A percentile compares a stretch with the other conserved stretches of the same genome.
Conservation (phyloP, 1,140 invertebrate species). For the Cecropterus lyciades region DNA sequence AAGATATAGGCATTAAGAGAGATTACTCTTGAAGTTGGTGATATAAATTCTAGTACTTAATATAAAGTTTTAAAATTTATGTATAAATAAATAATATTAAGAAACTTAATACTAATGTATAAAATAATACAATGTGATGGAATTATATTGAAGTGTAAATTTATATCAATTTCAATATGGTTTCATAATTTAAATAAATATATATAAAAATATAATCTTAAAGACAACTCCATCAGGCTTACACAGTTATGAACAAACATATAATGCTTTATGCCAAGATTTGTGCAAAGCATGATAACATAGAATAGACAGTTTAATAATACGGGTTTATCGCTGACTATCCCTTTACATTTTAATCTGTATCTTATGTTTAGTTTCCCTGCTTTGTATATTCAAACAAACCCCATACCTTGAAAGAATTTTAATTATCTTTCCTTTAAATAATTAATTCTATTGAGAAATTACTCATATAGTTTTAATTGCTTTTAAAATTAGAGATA, state of each 20-base stretch:
- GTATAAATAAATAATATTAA: neutral
- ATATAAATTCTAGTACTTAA: slow-evolving; percentile 56
- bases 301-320: neutral
- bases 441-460: neutral
- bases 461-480: no score
- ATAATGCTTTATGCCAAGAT: slow-evolving; percentile 11
- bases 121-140: slow-evolving; percentile 30
- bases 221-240: slow-evolving; percentile 59
- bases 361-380: neutral
- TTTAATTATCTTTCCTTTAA: neutral
- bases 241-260: slow-evolving; percentile 7
- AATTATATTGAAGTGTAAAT: slow-evolving; percentile 35
- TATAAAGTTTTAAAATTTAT: slow-evolving; percentile 35
- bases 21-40: slow-evolving; percentile 52
- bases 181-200: slow-evolving; percentile 33
- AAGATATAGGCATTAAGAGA: neutral
- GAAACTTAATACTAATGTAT: slow-evolving; percentile 8
- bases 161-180: slow-evolving; percentile 22
- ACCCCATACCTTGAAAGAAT: no score
- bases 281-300: slow-evolving; percentile 13
- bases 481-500: no score
- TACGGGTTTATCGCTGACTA: neutral
- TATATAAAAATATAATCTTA: slow-evolving; percentile 36
- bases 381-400: neutral
- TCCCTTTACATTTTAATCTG: neutral